A percentile compares a stretch with the other conserved stretches of the same genome.
These are phyloP conservation scores for Bursaphelenchus mucronatus DNA, from an alignment of 1,140 invertebrate species.

Conservation along the genomic window DNA sequence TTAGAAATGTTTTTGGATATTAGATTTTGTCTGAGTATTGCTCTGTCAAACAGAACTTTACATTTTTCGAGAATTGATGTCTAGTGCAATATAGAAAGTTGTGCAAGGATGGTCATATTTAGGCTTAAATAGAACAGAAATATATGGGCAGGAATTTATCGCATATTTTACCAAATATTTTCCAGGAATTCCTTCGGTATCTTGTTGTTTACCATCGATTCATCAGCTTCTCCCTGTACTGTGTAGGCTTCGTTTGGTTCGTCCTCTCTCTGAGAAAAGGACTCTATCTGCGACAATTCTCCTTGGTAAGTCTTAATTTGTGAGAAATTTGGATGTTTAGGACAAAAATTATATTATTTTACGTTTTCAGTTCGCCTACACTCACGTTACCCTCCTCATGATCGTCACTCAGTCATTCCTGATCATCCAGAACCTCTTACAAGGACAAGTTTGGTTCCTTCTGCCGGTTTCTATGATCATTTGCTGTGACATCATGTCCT, in stretches of 20 bases:
- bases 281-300: conserved; percentile 97
- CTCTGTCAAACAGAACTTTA: too few relatives aligned
- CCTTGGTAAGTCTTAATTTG: conserved; percentile 67
- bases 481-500: conserved; percentile 98
- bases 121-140: background rate
- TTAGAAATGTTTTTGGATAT: background rate
- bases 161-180: conserved; percentile 49
- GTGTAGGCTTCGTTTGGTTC: conserved; percentile 94
- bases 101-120: background rate
- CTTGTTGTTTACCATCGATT: conserved; percentile 94
- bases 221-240: conserved; percentile 93
- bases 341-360: background rate
- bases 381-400: conserved; percentile 91
- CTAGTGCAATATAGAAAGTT: too few relatives aligned
- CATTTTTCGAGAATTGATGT: too few relatives aligned
- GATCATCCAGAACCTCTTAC: conserved; percentile 95
- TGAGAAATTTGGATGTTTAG: conserved; percentile 7
- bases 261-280: conserved; percentile 91
- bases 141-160: conserved; percentile 4
- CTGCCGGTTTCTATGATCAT: conserved; percentile 97
- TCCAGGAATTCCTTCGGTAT: conserved; percentile 82
- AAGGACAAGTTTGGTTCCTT: conserved; percentile 89
- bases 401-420: conserved; percentile 95
- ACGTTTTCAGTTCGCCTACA: conserved; percentile 82
- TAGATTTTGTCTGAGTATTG: too few relatives aligned